These are phyloP conservation scores for Microctonus aethiopoides DNA, from an alignment of 2,888 invertebrate species.

Conservation along the genomic window DNA sequence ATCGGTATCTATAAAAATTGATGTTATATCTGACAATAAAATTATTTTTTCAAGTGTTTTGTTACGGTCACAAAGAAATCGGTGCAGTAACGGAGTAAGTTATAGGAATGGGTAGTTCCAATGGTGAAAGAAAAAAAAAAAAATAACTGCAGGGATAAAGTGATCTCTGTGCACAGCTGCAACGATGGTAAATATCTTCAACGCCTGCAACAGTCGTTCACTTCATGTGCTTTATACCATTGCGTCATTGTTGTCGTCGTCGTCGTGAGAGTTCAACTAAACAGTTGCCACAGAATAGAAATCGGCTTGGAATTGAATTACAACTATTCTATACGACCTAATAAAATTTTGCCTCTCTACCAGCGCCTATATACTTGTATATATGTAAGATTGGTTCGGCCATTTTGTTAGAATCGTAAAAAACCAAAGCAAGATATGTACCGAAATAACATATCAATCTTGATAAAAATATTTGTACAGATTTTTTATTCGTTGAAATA, in stretches of 20 bases:
- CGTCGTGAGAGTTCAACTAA: constrained; percentile 22
- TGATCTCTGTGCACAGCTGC: constrained; percentile 7
- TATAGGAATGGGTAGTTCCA: not conserved
- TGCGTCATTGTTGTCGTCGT: not conserved
- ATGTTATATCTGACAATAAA: not conserved
- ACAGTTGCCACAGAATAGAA: constrained; percentile 21
- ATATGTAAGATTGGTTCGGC: not conserved
- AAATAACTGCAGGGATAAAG: not conserved
- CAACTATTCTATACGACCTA: constrained; percentile 23
- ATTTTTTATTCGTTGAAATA: not conserved
- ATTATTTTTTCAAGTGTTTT: not conserved
- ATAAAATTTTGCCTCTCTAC: constrained; percentile 19
- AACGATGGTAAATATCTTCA: constrained; percentile 2
- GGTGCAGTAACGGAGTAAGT: not conserved
- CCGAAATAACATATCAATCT: constrained; percentile 15
- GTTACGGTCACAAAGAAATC: not conserved
- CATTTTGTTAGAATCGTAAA: constrained; percentile 6
- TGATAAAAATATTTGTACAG: not conserved
- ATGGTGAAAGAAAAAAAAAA: not conserved
- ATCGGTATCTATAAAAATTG: not conserved
- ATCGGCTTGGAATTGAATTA: constrained; percentile 26
- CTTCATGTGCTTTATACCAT: not conserved
- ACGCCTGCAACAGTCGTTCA: constrained; percentile 3
- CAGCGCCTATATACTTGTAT: constrained; percentile 3
- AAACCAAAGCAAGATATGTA: constrained; percentile 6